Evolutionary conservation across 2,888 invertebrate species (phyloP).

Genomic region (Noctua janthina): DNA sequence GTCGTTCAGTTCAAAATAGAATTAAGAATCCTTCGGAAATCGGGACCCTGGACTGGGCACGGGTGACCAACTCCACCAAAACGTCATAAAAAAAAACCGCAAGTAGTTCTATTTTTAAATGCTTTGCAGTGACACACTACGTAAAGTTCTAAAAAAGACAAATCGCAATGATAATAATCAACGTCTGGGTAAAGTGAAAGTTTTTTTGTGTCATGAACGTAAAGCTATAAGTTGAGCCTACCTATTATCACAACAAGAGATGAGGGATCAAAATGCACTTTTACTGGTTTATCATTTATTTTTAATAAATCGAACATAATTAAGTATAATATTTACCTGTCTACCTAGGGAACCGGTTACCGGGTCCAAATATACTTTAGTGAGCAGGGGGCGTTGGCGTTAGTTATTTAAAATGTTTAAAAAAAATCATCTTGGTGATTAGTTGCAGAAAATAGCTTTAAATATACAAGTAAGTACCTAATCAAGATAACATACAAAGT

Average conservation of each 20-base stretch:
- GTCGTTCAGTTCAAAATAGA: neutral
- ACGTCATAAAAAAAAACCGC: neutral
- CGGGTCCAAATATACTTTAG: neutral
- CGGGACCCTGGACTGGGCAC: neutral
- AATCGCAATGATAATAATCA: neutral
- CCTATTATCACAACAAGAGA: neutral
- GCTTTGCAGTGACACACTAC: neutral
- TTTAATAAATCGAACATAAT: neutral
- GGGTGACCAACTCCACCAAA: neutral
- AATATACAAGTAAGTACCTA: constrained; percentile 17
- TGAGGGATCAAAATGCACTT: neutral
- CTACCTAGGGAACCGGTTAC: neutral
- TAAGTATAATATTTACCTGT: neutral
- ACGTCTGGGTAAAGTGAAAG: constrained; percentile 1
- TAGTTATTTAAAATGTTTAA: neutral
- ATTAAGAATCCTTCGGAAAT: neutral
- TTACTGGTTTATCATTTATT: neutral
- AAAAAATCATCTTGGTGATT: neutral
- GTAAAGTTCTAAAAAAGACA: neutral
- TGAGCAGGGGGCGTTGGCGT: neutral
- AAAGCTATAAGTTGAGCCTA: neutral
- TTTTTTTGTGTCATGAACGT: neutral
- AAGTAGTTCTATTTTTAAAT: neutral
- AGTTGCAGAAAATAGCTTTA: constrained; percentile 6
- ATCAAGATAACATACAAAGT: constrained; percentile 30